Conservation (phyloP, 2,888 invertebrate genomes). For the Disparrhopalites patrizii region DNA sequence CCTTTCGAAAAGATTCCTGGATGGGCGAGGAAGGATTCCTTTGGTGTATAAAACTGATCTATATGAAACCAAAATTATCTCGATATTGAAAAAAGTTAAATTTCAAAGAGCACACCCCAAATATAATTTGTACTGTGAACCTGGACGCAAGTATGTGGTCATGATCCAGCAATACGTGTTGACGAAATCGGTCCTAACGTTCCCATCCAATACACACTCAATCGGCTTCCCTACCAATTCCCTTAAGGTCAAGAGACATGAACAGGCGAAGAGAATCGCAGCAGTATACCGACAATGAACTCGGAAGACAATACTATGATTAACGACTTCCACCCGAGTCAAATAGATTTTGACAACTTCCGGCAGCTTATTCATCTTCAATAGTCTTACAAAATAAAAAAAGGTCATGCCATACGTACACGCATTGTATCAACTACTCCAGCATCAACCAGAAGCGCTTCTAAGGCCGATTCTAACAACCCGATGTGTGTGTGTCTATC, state of each 20-base stretch:
- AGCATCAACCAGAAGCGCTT: too few species aligned
- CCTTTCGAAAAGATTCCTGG: conserved; percentile 77
- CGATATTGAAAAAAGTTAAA: too few species aligned
- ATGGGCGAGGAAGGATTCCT: conserved; percentile 66
- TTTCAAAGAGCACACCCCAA: not conserved
- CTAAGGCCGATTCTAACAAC: too few species aligned
- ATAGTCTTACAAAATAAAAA: not conserved
- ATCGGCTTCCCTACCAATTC: not conserved
- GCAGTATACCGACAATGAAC: not conserved
- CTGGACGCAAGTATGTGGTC: not conserved
- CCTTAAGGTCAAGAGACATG: not conserved
- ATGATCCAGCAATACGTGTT: not conserved
- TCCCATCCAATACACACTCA: not conserved
- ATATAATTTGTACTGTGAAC: not conserved
- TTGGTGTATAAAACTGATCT: conserved; percentile 77
- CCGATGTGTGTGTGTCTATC: too few species aligned
- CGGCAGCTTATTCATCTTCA: not conserved
- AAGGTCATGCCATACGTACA: not conserved
- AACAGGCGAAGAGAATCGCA: not conserved
- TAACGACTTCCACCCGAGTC: not conserved
- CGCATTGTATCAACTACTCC: not conserved
- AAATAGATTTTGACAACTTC: not conserved
- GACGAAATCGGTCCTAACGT: not conserved
- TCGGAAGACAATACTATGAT: not conserved
- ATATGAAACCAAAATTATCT: conserved; percentile 17